A percentile compares a stretch with the other conserved stretches of the same genome.
Conservation (phyloP, 2,888 invertebrate genomes). For the Artemia sinica region DNA sequence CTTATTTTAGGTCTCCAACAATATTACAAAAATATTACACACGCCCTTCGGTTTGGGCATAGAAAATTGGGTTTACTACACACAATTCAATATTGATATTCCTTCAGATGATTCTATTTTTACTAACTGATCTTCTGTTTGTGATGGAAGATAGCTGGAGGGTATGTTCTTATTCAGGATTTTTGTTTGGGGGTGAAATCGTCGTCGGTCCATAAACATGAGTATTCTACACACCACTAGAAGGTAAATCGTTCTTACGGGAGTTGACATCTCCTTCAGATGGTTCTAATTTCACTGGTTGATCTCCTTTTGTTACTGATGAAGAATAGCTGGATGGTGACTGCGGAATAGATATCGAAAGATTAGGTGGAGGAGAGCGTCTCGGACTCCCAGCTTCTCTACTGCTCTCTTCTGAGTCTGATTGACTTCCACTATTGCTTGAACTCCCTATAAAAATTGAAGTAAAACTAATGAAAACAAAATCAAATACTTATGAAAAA, state of each 20-base stretch:
- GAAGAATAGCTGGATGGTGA: conserved; percentile 29
- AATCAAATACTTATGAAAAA: no score
- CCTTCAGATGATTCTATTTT: conserved; percentile 1
- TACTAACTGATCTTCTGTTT: not conserved
- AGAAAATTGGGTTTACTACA: no score
- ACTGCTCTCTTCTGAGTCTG: conserved; percentile 23
- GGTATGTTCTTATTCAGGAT: conserved; percentile 26
- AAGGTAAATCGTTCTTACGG: not conserved
- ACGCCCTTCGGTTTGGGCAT: no score
- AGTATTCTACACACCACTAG: no score
- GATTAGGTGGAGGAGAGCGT: conserved; percentile 36
- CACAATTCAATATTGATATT: no score
- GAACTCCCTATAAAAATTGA: not conserved
- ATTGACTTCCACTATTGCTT: conserved; percentile 21
- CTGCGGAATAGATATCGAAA: conserved; percentile 35
- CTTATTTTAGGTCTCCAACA: no score
- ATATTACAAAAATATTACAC: no score
- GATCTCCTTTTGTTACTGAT: not conserved
- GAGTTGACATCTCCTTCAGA: not conserved
- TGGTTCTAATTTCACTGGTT: not conserved
- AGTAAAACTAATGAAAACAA: no score
- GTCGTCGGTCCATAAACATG: no score
- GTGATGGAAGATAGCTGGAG: not conserved
- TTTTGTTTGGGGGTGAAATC: no score
- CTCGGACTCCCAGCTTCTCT: conserved; percentile 40